Percentiles rank a stretch among this genome's conserved stretches.
phyloP scores from a whole-genome alignment of 2,797 vertebrate species.

The Tokudaia tokunoshimensis region DNA sequence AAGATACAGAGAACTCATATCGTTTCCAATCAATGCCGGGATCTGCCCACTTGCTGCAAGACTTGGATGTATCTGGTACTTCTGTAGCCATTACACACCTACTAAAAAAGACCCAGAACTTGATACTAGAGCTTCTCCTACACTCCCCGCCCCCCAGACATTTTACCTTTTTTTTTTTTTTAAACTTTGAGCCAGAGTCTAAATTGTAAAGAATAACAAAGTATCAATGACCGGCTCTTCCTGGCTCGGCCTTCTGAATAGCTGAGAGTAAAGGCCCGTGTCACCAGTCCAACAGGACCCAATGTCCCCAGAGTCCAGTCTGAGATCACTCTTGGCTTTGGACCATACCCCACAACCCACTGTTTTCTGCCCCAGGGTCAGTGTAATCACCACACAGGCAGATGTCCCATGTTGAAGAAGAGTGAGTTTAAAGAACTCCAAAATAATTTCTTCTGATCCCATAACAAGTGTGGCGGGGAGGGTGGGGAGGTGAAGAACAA shows the following conservation, averaged over 20 bases:
- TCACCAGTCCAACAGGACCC: not conserved
- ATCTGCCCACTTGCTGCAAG: not conserved
- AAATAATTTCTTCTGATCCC: slow-evolving; percentile 33
- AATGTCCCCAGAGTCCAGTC: not conserved
- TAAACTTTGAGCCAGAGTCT: not conserved
- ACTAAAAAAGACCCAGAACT: not conserved
- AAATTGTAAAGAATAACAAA: not conserved
- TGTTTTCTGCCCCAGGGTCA: not conserved
- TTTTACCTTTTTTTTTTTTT: not conserved
- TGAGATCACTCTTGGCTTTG: not conserved
- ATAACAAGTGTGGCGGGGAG: not conserved
- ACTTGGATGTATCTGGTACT: not conserved
- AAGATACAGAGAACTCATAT: not conserved
- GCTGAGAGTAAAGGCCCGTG: not conserved
- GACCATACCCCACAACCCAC: not conserved
- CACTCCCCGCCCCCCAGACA: too few species aligned
- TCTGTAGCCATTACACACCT: not conserved
- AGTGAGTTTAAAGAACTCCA: not conserved
- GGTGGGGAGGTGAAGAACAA: not conserved
- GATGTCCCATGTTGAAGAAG: not conserved
- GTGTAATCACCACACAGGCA: not conserved
- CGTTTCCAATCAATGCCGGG: not conserved
- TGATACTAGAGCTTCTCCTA: not conserved
- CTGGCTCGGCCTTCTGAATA: not conserved
- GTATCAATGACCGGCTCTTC: too few species aligned